Evolutionary conservation across 2,888 invertebrate species (phyloP).

Genomic region (Vannuccia rotundouncinata): DNA sequence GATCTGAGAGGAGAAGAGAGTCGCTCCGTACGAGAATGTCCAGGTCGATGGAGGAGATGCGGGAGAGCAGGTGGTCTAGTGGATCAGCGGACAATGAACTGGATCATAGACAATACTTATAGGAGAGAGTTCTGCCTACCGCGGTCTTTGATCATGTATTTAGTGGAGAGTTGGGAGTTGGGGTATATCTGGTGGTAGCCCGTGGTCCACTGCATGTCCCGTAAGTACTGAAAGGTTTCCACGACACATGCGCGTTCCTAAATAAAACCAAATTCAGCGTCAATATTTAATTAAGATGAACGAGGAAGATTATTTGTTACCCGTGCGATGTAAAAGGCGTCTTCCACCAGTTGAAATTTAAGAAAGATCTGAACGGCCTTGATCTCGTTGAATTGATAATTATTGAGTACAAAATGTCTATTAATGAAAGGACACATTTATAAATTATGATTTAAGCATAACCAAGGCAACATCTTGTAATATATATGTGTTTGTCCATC

Average conservation of each 20-base stretch:
- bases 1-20: not conserved
- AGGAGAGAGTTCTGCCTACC: not conserved
- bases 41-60: constrained; percentile 8
- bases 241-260: constrained; percentile 1
- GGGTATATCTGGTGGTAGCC: not conserved
- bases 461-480: no score
- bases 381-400: constrained; percentile 31
- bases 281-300: not conserved
- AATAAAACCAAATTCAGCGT: not conserved
- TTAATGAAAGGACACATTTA: no score
- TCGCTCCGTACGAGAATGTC: not conserved
- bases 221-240: not conserved
- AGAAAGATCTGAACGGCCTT: constrained; percentile 27
- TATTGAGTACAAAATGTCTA: constrained; percentile 31
- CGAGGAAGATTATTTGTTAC: not conserved
- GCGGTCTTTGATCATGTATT: not conserved
- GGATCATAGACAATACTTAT: not conserved
- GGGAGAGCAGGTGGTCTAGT: constrained; percentile 11
- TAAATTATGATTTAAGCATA: no score
- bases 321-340: constrained; percentile 31
- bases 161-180: not conserved
- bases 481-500: no score
- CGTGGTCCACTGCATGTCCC: not conserved
- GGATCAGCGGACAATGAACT: not conserved
- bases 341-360: constrained; percentile 31